Base-by-base conservation (phyloP, 2,797 vertebrate species). In the Acridotheres tristis region DNA sequence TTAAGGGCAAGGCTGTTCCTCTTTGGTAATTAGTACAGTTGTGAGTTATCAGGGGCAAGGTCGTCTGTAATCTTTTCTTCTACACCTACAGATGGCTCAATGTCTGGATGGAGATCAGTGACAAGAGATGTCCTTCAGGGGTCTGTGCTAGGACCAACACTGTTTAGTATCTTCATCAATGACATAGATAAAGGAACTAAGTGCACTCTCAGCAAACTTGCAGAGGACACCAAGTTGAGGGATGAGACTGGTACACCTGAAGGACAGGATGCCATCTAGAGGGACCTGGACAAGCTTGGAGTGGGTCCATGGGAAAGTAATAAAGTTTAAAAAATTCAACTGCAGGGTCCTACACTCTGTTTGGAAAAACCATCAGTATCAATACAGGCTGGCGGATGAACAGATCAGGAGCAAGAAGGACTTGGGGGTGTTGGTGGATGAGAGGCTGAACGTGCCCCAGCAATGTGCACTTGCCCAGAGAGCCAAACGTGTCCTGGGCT, bases 401-500 rank as follows among this genome's bases (percentile, higher is more conserved):
- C 11, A 51, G 29, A 53, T 40, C 2, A 22, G n/a, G n/a, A 71
- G 15, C 45, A 21, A 34, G 57, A 77, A 58, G 8, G 12, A 4
- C 21, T 76, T 20, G 4, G 14, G 5, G 6, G 3, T 65, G 26
- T 1, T 34, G 21, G 7, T 45, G 15, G 25, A 19, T 42, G 29
- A 76, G 45, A 71, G 18, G 6, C 45, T 71, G 27, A 11, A 16
- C 51, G 34, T 23, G 10, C 51, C 0, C 10, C 21, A 43, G 17
- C 17, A 6, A 30, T 2, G 2, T 7, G 20, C 8, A 11, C 29
- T 51, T 7, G 17, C 14, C 25, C n/a, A 77, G 72, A 71, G 19
- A 51, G 12, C 3, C 29, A 58, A 23, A 7, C 0, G 0, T 45
- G 25, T 51, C n/a, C 66, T 76, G 43, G n/a, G 29, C 25, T 71